These are phyloP conservation scores for Aphrocallistes beatrix DNA, from an alignment of 37 sponge, comb jelly and placozoan species.

Conservation along the genomic window DNA sequence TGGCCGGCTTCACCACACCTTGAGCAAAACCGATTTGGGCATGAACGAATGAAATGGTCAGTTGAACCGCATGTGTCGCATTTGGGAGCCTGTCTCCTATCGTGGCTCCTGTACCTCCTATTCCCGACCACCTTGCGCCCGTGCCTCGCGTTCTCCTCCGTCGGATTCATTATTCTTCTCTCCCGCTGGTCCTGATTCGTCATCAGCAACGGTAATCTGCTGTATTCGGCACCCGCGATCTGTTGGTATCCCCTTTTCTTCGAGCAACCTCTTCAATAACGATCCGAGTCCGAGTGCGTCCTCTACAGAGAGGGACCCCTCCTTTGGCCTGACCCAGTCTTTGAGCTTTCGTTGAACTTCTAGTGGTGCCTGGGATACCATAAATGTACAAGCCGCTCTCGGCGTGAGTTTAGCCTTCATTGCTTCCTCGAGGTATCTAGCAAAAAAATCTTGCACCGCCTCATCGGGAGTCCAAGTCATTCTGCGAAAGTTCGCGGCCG, in stretches of 20 bases:
- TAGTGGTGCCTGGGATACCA: neutral
- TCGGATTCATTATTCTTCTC: neutral
- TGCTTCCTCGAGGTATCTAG: neutral
- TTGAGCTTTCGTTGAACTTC: too few relatives aligned
- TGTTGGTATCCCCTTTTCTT: neutral
- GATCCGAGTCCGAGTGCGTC: neutral
- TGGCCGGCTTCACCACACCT: neutral
- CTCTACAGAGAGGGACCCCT: neutral
- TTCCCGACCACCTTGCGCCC: neutral
- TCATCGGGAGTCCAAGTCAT: neutral
- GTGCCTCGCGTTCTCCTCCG: neutral
- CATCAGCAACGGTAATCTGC: neutral
- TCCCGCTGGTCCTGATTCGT: neutral
- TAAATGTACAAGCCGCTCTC: neutral
- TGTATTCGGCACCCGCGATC: neutral
- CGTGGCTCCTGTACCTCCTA: neutral
- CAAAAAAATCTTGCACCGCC: neutral
- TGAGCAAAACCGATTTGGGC: neutral
- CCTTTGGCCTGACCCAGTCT: too few relatives aligned
- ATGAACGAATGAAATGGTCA: neutral
- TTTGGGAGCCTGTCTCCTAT: neutral
- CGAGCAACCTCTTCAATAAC: neutral
- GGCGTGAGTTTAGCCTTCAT: neutral
- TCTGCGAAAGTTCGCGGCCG: neutral
- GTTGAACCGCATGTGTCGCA: neutral